Evolutionary conservation across 2,888 invertebrate genomes (phyloP), one percentile per base, ranked within the genome.

Genomic region (Torymus texanus): DNA sequence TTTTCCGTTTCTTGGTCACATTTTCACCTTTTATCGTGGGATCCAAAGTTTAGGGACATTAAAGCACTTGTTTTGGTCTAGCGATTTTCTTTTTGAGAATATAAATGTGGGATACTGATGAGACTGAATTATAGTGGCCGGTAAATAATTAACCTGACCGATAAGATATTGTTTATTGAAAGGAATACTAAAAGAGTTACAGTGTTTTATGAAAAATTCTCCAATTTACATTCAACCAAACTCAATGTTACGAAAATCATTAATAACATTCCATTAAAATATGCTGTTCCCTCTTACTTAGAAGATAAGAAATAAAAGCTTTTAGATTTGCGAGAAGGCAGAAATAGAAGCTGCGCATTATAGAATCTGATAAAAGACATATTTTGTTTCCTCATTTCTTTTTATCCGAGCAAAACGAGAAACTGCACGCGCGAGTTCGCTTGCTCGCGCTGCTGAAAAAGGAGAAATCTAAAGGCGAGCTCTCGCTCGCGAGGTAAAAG

Each of bases 401-500:
- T 65, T 75, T 62, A n/a, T 29, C 41, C 41, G 16, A 29, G 16
- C 67, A 61, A 58, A 61, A 41, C 41, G 53, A 59, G 13, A 51
- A 67, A 65, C 65, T 18, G 51, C 21, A 21, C 56, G 59, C n/a
- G 16, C 16, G 51, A 41, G 13, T n/a, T 16, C 41, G 21, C 21
- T 2, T 4, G 41, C 41, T 29, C 29, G 29, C 29, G 0, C 29
- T 41, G 41, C 41, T 41, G 41, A 55, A 55, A 8, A 13, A 56
- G 62, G 24, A 70, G 62, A 41, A 41, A 67, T 79, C n/a, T 50
- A 51, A 74, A 70, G 59, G 68, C 55, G 68, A 74, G 75, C 3
- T 21, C 29, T 41, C 21, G 65, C 24, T 24, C 59, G 58, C 11
- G 75, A 81, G 68, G 83, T 82, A 84, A 87, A 84, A 84, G 84